Percentiles rank a stretch among this genome's conserved stretches.
Conservation (phyloP, 1,140 invertebrate genomes). For the Zaprionus africanus region DNA sequence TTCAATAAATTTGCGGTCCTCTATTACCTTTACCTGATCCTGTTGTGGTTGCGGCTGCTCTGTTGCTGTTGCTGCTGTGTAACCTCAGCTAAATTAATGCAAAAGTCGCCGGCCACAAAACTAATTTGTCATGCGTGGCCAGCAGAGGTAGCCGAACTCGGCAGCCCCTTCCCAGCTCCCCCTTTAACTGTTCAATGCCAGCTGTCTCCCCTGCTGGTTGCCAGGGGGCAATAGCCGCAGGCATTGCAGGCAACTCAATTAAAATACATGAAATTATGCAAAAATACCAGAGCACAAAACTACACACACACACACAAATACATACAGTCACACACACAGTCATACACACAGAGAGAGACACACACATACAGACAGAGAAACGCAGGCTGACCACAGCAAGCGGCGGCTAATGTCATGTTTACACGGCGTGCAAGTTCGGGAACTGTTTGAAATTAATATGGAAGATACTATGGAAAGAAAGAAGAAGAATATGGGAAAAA, state of each 20-base stretch:
- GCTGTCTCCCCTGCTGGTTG: background rate
- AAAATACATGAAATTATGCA: constrained; percentile 76
- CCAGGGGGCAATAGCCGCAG: constrained; percentile 6
- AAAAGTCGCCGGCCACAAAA: constrained; percentile 75
- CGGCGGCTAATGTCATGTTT: constrained; percentile 10
- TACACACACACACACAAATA: constrained; percentile 8
- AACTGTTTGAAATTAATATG: background rate
- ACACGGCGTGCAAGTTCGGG: background rate
- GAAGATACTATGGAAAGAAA: no score
- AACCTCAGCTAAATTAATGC: constrained; percentile 78
- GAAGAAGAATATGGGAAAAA: no score
- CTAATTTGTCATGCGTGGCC: constrained; percentile 79
- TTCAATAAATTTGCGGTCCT: constrained; percentile 81
- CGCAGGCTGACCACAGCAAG: background rate
- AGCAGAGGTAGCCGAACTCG: constrained; percentile 42
- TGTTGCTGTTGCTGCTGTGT: constrained; percentile 20
- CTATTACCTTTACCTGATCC: constrained; percentile 77
- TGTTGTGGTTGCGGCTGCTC: constrained; percentile 27
- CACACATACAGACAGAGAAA: background rate
- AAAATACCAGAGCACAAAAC: constrained; percentile 59
- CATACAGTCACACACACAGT: background rate
- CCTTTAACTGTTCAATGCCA: background rate
- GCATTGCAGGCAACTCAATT: constrained; percentile 67
- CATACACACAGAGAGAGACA: background rate
- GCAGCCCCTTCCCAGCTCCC: background rate